These are phyloP conservation scores for Halocaridina rubra DNA, from an alignment of 2,888 invertebrate genomes.

Conservation along the genomic window DNA sequence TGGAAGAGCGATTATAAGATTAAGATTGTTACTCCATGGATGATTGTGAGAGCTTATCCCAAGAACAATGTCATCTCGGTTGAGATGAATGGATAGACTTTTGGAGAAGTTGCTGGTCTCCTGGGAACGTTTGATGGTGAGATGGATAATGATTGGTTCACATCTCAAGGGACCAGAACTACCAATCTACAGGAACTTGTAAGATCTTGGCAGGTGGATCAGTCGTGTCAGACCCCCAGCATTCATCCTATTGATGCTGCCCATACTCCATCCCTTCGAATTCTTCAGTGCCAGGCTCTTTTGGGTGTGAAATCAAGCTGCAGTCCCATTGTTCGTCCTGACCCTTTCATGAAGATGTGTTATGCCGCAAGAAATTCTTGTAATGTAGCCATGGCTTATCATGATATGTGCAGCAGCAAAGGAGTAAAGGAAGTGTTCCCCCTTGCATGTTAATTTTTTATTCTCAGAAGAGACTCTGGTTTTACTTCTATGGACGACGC, in stretches of 20 bases:
- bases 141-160: conserved; percentile 24
- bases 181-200: conserved; percentile 32
- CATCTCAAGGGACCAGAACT: conserved; percentile 12
- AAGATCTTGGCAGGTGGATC: conserved; percentile 25
- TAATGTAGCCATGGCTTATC: not conserved
- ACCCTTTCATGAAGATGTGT: conserved; percentile 29
- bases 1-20: not conserved
- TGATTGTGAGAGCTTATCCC: not conserved
- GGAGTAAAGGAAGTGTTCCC: not conserved
- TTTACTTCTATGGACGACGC: no score
- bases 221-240: conserved; percentile 13
- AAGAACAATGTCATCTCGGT: conserved; percentile 16
- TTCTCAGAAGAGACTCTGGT: not conserved
- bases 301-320: conserved; percentile 3
- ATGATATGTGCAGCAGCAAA: not conserved
- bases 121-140: conserved; percentile 29
- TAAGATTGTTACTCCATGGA: not conserved
- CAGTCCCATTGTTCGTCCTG: not conserved
- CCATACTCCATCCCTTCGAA: not conserved
- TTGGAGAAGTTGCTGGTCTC: conserved; percentile 22
- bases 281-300: not conserved
- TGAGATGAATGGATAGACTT: conserved; percentile 30
- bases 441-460: not conserved
- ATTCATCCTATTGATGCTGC: not conserved
- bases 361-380: not conserved